Percentiles rank a stretch among this genome's conserved stretches.
Conservation (phyloP, 2,888 invertebrate genomes). For the Piscicola geometra region DNA sequence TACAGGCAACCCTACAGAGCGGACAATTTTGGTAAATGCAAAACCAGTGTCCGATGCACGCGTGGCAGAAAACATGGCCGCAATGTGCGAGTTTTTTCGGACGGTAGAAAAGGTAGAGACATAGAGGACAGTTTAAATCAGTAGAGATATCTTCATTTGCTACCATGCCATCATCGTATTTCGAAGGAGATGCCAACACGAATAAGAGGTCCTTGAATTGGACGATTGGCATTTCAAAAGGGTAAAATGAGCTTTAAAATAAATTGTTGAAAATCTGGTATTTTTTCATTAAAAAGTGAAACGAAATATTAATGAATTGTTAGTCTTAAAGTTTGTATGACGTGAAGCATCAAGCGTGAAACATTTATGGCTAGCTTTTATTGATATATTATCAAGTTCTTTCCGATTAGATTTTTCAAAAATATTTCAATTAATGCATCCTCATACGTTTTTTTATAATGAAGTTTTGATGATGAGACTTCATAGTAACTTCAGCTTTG, state of each 20-base stretch:
- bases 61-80: constrained; percentile 28
- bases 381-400: too few relatives aligned
- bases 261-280: too few relatives aligned
- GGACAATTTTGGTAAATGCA: constrained; percentile 23
- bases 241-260: not conserved
- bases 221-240: constrained; percentile 10
- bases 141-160: not conserved
- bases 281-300: constrained; percentile 2
- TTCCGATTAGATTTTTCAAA: too few relatives aligned
- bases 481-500: not conserved
- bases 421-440: too few relatives aligned
- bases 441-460: not conserved
- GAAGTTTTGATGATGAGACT: not conserved
- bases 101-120: constrained; percentile 17
- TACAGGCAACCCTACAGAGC: constrained; percentile 5
- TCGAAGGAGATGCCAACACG: constrained; percentile 7
- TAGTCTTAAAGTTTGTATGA: not conserved
- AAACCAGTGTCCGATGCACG: constrained; percentile 30
- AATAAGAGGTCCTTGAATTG: not conserved
- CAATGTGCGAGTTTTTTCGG: constrained; percentile 19
- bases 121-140: constrained; percentile 16
- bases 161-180: constrained; percentile 26
- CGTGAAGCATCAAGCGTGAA: not conserved
- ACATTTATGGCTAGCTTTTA: too few relatives aligned
- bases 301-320: constrained; percentile 1